phyloP scores from a whole-genome alignment of 2,888 invertebrate species.

The Pantelozetes paolii region DNA sequence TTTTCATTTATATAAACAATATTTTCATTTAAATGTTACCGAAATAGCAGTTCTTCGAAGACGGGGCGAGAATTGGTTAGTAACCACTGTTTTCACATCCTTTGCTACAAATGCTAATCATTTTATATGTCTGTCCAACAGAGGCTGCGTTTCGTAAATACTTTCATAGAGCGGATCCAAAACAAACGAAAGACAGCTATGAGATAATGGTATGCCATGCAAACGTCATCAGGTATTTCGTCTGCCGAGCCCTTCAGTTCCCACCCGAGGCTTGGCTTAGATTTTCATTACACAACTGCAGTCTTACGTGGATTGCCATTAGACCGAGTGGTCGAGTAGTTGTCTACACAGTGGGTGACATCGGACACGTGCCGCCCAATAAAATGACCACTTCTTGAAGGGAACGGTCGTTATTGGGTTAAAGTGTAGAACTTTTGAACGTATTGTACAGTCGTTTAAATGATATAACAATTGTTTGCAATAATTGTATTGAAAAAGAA shows the following conservation, averaged over 20 bases:
- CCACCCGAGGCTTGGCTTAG: slow-evolving; percentile 96
- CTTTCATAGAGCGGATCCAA: slow-evolving; percentile 79
- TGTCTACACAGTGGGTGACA: slow-evolving; percentile 75
- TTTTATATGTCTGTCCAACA: background rate
- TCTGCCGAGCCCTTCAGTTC: slow-evolving; percentile 76
- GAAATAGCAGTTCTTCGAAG: slow-evolving; percentile 82
- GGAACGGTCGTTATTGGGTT: no score
- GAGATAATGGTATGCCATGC: slow-evolving; percentile 94
- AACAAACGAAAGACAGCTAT: slow-evolving; percentile 74
- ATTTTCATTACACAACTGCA: slow-evolving; percentile 82
- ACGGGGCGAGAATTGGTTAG: slow-evolving; percentile 77
- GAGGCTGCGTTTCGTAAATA: slow-evolving; percentile 87
- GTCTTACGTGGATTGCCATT: slow-evolving; percentile 86
- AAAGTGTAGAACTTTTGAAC: background rate
- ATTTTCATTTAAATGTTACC: slow-evolving; percentile 49
- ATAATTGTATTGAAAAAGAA: slow-evolving; percentile 15
- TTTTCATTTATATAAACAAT: slow-evolving; percentile 7
- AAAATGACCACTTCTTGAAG: slow-evolving; percentile 51
- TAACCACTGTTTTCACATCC: background rate
- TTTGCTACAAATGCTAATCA: background rate
- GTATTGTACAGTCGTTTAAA: background rate
- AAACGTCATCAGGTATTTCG: slow-evolving; percentile 79
- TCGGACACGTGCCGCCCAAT: slow-evolving; percentile 79
- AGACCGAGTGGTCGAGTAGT: slow-evolving; percentile 79
- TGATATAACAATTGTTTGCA: background rate